Percentiles rank a stretch among this genome's conserved stretches.
These are phyloP conservation scores for Achlya flavicornis DNA, from an alignment of 2,888 invertebrate species.

Conservation along the genomic window DNA sequence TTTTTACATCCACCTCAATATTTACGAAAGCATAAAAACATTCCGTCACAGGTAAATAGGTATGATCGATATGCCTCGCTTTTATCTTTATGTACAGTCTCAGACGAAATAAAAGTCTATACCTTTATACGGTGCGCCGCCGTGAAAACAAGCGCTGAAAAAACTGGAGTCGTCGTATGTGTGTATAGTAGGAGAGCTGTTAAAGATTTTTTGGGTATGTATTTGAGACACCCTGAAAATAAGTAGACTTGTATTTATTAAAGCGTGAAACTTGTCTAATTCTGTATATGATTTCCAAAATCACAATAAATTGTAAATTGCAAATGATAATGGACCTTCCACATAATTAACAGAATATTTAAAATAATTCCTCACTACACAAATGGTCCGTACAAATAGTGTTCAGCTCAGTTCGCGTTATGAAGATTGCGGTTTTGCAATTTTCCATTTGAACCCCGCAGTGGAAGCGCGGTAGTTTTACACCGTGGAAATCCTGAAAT, in stretches of 20 bases:
- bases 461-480: slow-evolving; percentile 2
- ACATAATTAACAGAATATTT: neutral
- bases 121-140: neutral
- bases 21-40: slow-evolving; percentile 38
- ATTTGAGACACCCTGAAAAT: no score
- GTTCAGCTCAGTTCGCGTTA: slow-evolving; percentile 17
- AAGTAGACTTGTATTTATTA: no score
- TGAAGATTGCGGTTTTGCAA: slow-evolving; percentile 34
- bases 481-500: slow-evolving; percentile 4
- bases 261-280: no score
- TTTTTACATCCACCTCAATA: slow-evolving; percentile 39
- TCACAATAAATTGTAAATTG: no score
- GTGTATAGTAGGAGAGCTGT: no score
- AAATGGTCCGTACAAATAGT: slow-evolving; percentile 28
- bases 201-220: no score
- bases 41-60: slow-evolving; percentile 20
- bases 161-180: no score
- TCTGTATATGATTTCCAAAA: no score
- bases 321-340: neutral
- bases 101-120: neutral
- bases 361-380: slow-evolving; percentile 14
- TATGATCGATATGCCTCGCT: slow-evolving; percentile 19
- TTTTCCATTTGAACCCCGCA: slow-evolving; percentile 33
- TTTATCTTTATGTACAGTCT: slow-evolving; percentile 12
- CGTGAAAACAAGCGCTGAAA: no score